These are phyloP conservation scores for Elachura formosa DNA, from an alignment of 2,113 vertebrate genomes.

Conservation along the genomic window DNA sequence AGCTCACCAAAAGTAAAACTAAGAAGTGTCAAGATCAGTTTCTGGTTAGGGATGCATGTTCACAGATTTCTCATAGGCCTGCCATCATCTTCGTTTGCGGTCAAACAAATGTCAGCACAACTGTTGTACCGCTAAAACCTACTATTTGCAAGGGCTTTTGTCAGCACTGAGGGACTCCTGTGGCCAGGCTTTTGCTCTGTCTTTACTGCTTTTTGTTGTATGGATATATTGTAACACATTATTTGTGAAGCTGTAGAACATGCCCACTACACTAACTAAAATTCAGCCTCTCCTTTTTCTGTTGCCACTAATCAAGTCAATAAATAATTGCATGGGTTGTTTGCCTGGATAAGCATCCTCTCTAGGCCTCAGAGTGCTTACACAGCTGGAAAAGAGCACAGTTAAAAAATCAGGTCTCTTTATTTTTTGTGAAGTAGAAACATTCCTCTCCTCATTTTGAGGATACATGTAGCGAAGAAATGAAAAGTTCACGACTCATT, in stretches of 20 bases:
- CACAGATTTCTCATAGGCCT: background rate
- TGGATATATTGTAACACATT: background rate
- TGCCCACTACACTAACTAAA: background rate
- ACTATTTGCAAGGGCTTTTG: background rate
- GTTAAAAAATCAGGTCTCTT: constrained; percentile 27
- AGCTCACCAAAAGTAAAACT: background rate
- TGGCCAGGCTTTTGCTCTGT: background rate
- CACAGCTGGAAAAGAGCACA: background rate
- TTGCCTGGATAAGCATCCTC: constrained; percentile 19
- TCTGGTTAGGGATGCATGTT: background rate
- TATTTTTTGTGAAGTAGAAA: background rate
- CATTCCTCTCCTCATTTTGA: constrained; percentile 21
- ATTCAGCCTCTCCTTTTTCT: background rate
- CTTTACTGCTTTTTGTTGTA: background rate
- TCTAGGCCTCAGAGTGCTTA: background rate
- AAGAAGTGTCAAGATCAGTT: background rate
- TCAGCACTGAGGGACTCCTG: background rate
- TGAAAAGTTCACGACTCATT: constrained; percentile 29
- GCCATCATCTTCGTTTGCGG: too few relatives aligned
- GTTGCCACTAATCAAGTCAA: background rate
- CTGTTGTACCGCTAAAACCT: background rate
- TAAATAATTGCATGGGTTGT: background rate
- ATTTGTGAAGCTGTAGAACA: background rate
- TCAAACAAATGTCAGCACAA: background rate
- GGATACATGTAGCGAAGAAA: constrained; percentile 24